Base-by-base conservation (phyloP, 1,140 invertebrate genomes). In the Sminthurides bifidus region DNA sequence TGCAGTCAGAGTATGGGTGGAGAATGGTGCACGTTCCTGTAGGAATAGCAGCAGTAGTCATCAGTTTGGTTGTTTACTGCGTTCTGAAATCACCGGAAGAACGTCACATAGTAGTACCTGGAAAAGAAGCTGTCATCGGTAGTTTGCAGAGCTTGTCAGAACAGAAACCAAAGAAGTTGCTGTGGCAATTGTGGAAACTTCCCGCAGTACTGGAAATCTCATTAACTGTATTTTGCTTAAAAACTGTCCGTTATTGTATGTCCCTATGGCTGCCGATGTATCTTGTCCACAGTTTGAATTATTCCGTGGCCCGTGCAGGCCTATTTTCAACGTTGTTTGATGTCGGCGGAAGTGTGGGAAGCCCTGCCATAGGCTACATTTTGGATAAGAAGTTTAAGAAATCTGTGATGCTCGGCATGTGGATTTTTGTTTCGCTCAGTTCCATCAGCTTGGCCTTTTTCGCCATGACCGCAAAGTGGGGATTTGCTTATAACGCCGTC, bases 181-280 rank as follows among this genome's bases (percentile, higher is more conserved):
- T 21, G 14, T 43, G 52, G 21, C 49, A 56, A 31, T 54, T 73
- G 15, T 70, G 68, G 69, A 50, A 51, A 29, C 65, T 72, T 29
- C 67, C 68, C 15, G 69, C 71, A 63, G 68, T 77, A 21, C 64
- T 70, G n/a, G 75, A 77, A 60, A 67, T 76, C 21, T 69, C 75
- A 15, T 45, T 74, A 23, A 69, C 71, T 23, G 70, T 77, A 45
- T 71, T 77, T 52, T 76, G 73, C 60, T 63, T 77, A 2, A 78
- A 78, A 64, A 64, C 75, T 31, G 75, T 77, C 3, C 70, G 76
- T 17, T 78, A 77, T 35, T 70, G 71, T 56, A 74, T 77, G 68
- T 75, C 74, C 63, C 74, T 76, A 69, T 77, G 75, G 75, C 63
- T 77, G 27, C 75, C 75, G 1, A 68, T 77, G 66, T 77, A 73